A percentile compares a stretch with the other conserved stretches of the same genome.
These are phyloP conservation scores for Coranthus polyacanthus DNA, from an alignment of 2,797 vertebrate species.

Conservation along the genomic window DNA sequence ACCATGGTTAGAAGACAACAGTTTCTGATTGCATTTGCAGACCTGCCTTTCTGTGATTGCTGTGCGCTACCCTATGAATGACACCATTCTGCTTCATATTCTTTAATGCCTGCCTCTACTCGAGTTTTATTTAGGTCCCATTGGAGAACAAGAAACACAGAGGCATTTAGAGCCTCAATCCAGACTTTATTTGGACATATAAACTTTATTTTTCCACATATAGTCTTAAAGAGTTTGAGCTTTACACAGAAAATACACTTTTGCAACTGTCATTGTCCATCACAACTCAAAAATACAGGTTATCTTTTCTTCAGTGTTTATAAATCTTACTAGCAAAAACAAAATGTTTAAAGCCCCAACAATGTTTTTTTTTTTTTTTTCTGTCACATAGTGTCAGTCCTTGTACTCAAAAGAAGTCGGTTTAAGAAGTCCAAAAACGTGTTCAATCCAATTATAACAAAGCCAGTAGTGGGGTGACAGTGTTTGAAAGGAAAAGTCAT, in stretches of 20 bases:
- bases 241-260: conserved; percentile 67
- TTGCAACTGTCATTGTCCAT: conserved; percentile 44
- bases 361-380: conserved; percentile 18
- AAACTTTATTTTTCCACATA: conserved; percentile 73
- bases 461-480: conserved; percentile 70
- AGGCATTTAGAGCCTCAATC: conserved; percentile 24
- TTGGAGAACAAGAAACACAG: conserved; percentile 33
- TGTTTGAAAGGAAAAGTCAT: conserved; percentile 54
- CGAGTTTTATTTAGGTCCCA: not conserved
- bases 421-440: conserved; percentile 60
- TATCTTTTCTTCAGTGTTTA: conserved; percentile 72
- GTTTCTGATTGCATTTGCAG: conserved; percentile 9
- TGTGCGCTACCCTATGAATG: conserved; percentile 10
- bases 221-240: conserved; percentile 54
- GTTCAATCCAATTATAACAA: conserved; percentile 59
- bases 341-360: conserved; percentile 65
- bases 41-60: conserved; percentile 19
- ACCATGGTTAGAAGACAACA: conserved; percentile 10
- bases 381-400: conserved; percentile 72
- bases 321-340: conserved; percentile 62
- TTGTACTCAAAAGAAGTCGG: conserved; percentile 37
- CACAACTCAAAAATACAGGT: conserved; percentile 62
- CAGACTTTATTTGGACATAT: conserved; percentile 54
- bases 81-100: conserved; percentile 19
- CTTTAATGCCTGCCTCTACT: not conserved